Conservation (phyloP, 2,113 vertebrate genomes). For the Thamnophis sirtalis region DNA sequence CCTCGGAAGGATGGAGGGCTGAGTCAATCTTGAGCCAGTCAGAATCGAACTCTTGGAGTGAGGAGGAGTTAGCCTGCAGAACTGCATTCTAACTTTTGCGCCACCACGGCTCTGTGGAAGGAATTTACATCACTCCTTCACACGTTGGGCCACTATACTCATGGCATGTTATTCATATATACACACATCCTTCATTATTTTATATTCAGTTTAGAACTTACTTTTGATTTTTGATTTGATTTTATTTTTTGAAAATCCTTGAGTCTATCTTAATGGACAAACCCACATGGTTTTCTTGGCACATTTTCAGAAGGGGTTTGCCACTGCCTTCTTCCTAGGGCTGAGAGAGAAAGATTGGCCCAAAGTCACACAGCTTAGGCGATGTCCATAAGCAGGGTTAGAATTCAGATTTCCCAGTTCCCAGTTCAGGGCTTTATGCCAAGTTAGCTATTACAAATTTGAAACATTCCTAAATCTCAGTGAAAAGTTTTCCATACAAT, state of each 20-base stretch:
- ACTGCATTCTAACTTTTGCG: too few species aligned
- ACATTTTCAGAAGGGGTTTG: not conserved
- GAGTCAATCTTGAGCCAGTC: too few species aligned
- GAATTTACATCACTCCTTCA: not conserved
- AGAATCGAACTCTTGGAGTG: too few species aligned
- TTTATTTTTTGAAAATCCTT: not conserved
- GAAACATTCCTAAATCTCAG: not conserved
- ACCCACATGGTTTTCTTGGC: not conserved
- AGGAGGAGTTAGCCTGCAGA: too few species aligned
- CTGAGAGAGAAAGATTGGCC: too few species aligned
- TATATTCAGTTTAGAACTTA: not conserved
- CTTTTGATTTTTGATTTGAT: too few species aligned
- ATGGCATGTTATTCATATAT: not conserved
- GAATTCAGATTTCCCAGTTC: not conserved
- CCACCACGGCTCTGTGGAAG: not conserved
- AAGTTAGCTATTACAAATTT: not conserved
- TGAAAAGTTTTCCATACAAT: not conserved
- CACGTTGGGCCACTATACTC: not conserved
- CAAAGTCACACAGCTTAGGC: not conserved
- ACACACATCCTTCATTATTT: not conserved
- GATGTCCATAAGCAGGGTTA: not conserved
- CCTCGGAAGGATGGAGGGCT: too few species aligned
- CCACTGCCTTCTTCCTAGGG: not conserved
- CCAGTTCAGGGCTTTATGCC: not conserved
- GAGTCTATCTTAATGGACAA: not conserved